phyloP scores from a whole-genome alignment of 2,888 invertebrate species.

The Chloroclystis v-ata region DNA sequence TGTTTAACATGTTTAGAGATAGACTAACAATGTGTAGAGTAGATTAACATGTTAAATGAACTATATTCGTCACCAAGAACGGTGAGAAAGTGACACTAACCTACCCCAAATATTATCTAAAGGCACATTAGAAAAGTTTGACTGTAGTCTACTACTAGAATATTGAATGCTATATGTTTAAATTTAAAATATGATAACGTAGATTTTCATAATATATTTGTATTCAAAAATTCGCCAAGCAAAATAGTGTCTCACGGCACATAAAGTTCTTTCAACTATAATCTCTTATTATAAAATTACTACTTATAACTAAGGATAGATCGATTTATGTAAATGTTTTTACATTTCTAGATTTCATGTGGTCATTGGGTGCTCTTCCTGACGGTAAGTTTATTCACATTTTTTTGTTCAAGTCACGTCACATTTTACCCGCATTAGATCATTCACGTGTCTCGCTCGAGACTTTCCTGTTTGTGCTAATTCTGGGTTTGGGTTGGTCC shows the following conservation, averaged over 20 bases:
- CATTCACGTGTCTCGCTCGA: constrained; percentile 38
- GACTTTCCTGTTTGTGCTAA: constrained; percentile 39
- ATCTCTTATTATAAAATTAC: constrained; percentile 47
- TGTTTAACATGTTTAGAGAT: constrained; percentile 77
- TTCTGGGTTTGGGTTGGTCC: constrained; percentile 20
- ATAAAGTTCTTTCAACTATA: constrained; percentile 44
- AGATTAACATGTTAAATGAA: constrained; percentile 65
- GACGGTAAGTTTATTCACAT: constrained; percentile 88
- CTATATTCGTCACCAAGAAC: constrained; percentile 39
- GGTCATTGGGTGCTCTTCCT: constrained; percentile 98
- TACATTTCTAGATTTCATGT: constrained; percentile 96
- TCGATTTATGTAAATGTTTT: constrained; percentile 79
- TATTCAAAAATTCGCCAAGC: constrained; percentile 65
- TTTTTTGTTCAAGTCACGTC: constrained; percentile 54
- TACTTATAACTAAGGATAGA: constrained; percentile 68
- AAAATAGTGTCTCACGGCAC: constrained; percentile 77
- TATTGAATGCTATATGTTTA: constrained; percentile 56
- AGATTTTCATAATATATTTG: constrained; percentile 46
- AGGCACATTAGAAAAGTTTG: constrained; percentile 54
- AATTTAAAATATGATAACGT: constrained; percentile 45
- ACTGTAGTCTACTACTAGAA: constrained; percentile 56
- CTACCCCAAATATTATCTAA: constrained; percentile 54
- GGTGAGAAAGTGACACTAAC: constrained; percentile 61
- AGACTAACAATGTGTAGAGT: constrained; percentile 76
- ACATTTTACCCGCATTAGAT: constrained; percentile 53